Base-by-base conservation (phyloP, 1,140 invertebrate genomes). In the Batillaria attramentaria region DNA sequence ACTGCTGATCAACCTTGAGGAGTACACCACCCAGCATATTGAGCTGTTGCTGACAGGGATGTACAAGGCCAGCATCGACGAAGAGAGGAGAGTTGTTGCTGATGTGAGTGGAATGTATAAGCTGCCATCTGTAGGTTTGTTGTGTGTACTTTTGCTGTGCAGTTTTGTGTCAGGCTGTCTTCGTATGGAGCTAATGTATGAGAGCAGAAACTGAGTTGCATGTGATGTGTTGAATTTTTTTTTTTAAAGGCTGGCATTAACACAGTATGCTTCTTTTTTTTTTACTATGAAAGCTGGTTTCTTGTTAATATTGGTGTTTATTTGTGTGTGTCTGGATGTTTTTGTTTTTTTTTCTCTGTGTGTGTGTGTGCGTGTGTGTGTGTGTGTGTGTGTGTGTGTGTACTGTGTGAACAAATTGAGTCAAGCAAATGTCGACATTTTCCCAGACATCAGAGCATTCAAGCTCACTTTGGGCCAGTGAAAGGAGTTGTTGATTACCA, bases 1-100 rank as follows among this genome's bases (percentile, higher is more conserved):
- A 65, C 87, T 96, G 65, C 91, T 94, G 42, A 89, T 95, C 0
- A 94, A 95, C 85, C 92, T 93, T 35, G 95, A 96, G 87, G 91
- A 93, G 20, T 92, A 94, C 54, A 92, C 95, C 54, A 95, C 94
- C 4, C 94, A 95, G 74, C 93, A 95, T 82, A 91, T 93, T 80
- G 91, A 94, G 91, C 89, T 90, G 93, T 78, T 91, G 18, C 77
- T 93, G 13, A 85, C 91, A n/a, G 92, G 91, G 18, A 84, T 94
- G 70, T 90, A 91, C 33, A 90, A 89, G 75, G 92, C 92, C 28
- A 92, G 91, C 81, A 82, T 81, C 43, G 94, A 95, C 86, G 92
- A 94, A 82, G 93, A 94, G 82, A 84, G 87, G 20, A 91, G 93
- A 84, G 94, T 95, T 28, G 91, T 93, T 3, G 90, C 92, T 28